Percentiles rank a stretch among this genome's conserved stretches.
Conservation (phyloP, 1,140 invertebrate species). For the Venustaconcha ellipsiformis region DNA sequence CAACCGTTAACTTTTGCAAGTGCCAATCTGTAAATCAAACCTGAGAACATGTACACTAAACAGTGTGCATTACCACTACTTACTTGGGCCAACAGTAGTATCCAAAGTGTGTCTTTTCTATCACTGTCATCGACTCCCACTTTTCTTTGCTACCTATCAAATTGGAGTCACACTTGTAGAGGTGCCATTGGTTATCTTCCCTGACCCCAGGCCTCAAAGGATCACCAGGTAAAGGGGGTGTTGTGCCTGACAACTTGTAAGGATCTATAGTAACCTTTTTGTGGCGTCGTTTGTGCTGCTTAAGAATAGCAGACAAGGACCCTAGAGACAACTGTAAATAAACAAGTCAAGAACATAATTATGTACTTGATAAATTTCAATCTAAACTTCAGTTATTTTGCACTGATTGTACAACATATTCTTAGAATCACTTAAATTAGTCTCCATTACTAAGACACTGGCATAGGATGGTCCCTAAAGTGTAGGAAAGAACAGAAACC, state of each 20-base stretch:
- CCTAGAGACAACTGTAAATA: constrained; percentile 11
- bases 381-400: too few relatives aligned
- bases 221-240: not conserved
- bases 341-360: not conserved
- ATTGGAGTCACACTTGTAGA: constrained; percentile 73
- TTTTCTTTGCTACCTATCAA: constrained; percentile 75
- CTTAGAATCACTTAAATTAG: too few relatives aligned
- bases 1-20: too few relatives aligned
- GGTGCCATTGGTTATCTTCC: constrained; percentile 80
- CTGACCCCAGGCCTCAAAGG: constrained; percentile 70
- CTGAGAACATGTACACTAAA: too few relatives aligned
- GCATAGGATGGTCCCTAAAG: too few relatives aligned
- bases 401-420: too few relatives aligned
- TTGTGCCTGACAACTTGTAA: constrained; percentile 43
- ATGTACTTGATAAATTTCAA: too few relatives aligned
- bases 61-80: constrained; percentile 29
- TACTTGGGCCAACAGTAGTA: constrained; percentile 87
- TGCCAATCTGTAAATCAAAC: too few relatives aligned
- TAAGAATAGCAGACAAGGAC: constrained; percentile 76
- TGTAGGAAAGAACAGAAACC: too few relatives aligned
- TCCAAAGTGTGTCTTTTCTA: constrained; percentile 80
- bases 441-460: too few relatives aligned
- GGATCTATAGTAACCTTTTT: constrained; percentile 75
- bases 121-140: constrained; percentile 80
- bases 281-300: constrained; percentile 82